phyloP scores from a whole-genome alignment of 2,797 vertebrate genomes.

The Hydrocynus forskahlii region DNA sequence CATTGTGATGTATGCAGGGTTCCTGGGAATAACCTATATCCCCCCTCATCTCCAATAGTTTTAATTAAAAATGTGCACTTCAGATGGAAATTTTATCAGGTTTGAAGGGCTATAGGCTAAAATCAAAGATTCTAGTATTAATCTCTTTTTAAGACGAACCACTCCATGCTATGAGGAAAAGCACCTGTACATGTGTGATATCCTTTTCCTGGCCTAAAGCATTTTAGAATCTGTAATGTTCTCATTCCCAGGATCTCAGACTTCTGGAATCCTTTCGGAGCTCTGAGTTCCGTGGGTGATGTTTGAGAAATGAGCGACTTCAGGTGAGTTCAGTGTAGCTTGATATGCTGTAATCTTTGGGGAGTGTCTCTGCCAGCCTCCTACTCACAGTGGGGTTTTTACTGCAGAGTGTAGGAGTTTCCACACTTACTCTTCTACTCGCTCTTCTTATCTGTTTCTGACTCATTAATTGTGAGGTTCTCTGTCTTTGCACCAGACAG shows the following conservation, averaged over 20 bases:
- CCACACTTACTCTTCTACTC: background rate
- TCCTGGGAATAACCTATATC: background rate
- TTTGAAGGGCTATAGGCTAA: background rate
- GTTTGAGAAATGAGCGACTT: constrained; percentile 24
- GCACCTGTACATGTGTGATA: constrained; percentile 3
- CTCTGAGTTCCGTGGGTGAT: constrained; percentile 1
- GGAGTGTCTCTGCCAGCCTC: constrained; percentile 34
- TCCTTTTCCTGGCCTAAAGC: constrained; percentile 4
- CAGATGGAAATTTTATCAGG: background rate
- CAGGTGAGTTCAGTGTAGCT: constrained; percentile 26
- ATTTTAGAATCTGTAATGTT: constrained; percentile 3
- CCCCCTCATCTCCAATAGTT: background rate
- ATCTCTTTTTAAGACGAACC: background rate
- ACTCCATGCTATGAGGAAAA: background rate
- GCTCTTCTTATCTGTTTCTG: constrained; percentile 15
- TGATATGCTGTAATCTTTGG: constrained; percentile 42
- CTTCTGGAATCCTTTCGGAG: constrained; percentile 1
- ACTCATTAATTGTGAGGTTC: background rate
- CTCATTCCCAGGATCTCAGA: constrained; percentile 1
- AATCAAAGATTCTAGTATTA: background rate
- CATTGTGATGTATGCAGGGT: background rate
- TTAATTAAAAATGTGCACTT: background rate
- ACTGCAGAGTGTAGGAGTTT: constrained; percentile 30
- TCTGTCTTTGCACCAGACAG: background rate
- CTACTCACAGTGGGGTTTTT: constrained; percentile 30